phyloP scores from a whole-genome alignment of 2,113 vertebrate genomes.

The Dendropsophus ebraccatus region DNA sequence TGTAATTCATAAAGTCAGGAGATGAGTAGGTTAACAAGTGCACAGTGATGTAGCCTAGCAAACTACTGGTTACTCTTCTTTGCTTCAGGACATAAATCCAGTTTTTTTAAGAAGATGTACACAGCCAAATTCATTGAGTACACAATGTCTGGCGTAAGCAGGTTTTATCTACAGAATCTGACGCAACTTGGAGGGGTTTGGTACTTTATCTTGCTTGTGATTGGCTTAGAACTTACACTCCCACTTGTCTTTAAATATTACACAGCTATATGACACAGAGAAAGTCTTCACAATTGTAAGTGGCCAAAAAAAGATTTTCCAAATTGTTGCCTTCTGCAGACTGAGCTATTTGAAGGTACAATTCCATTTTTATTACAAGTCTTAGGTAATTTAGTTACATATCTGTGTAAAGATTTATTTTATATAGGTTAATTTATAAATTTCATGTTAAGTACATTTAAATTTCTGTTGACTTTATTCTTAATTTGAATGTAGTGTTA shows the following conservation, averaged over 20 bases:
- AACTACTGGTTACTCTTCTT: neutral
- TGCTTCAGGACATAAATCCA: conserved; percentile 53
- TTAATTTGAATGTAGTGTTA: neutral
- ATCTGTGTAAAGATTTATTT: neutral
- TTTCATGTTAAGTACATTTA: neutral
- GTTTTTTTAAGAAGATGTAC: conserved; percentile 57
- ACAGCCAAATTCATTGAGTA: conserved; percentile 70
- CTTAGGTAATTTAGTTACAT: neutral
- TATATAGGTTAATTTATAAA: neutral
- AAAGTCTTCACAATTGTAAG: conserved; percentile 66
- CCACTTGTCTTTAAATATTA: conserved; percentile 80
- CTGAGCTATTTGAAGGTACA: conserved; percentile 70
- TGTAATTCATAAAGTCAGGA: neutral
- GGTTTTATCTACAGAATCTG: conserved; percentile 72
- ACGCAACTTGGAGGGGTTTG: conserved; percentile 78
- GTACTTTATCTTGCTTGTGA: conserved; percentile 67
- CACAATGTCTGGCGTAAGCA: conserved; percentile 72
- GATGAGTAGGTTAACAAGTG: neutral
- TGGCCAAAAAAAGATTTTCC: conserved; percentile 64
- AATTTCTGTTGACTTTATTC: neutral
- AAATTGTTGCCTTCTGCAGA: conserved; percentile 47
- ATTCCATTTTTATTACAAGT: neutral
- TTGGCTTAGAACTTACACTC: conserved; percentile 76
- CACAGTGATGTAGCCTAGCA: neutral
- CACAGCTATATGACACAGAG: conserved; percentile 65